Evolutionary conservation across 2,797 vertebrate species (phyloP).

Genomic region (Crossoptilon crossoptilon): DNA sequence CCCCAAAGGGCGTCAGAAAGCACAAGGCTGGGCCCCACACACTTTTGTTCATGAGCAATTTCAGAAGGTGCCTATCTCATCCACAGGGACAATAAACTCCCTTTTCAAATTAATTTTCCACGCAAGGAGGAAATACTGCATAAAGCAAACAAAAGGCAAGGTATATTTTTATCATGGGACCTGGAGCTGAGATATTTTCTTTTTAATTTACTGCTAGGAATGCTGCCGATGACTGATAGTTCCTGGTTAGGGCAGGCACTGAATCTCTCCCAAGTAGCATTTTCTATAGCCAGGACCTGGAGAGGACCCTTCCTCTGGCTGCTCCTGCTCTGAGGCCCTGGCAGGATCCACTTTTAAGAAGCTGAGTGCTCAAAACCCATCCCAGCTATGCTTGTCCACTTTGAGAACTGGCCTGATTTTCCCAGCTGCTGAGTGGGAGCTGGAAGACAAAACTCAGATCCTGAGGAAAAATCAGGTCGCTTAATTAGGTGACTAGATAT

Average conservation of each 20-base stretch:
- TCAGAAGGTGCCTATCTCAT: constrained; percentile 4
- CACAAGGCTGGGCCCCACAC: background rate
- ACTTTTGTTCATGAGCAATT: rapidly evolving
- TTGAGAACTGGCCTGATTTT: constrained; percentile 43
- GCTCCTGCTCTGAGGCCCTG: background rate
- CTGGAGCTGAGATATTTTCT: background rate
- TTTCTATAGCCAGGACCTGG: background rate
- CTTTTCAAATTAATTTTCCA: constrained; percentile 26
- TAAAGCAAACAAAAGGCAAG: constrained; percentile 11
- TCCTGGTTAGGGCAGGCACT: background rate
- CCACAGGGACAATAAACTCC: background rate
- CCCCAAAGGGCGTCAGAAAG: background rate
- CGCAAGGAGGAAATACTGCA: background rate
- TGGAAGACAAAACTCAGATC: background rate
- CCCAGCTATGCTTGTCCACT: background rate
- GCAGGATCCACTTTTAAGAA: background rate
- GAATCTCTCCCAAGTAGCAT: background rate
- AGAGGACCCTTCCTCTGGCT: background rate
- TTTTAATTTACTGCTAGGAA: background rate
- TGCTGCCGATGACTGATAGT: background rate
- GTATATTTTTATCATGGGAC: background rate
- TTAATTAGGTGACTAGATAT: constrained; percentile 40
- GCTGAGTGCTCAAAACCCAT: background rate
- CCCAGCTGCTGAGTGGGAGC: constrained; percentile 55
- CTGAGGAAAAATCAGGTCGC: constrained; percentile 52